These are phyloP conservation scores for Pterocles gutturalis DNA, from an alignment of 2,113 vertebrate species.

Conservation along the genomic window DNA sequence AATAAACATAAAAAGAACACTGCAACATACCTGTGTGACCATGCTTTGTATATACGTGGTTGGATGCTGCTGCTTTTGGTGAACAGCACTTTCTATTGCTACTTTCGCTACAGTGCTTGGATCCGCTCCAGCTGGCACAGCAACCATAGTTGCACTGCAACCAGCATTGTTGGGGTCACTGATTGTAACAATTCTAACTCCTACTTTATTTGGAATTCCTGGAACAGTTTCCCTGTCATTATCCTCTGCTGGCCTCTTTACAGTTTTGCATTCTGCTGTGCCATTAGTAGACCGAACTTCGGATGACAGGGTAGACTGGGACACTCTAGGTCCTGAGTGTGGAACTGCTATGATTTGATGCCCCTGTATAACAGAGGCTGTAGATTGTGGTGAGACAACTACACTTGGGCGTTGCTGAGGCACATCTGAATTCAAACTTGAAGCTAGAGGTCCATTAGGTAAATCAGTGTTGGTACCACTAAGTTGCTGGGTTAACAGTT, in stretches of 20 bases:
- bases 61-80: constrained; percentile 93
- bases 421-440: constrained; percentile 87
- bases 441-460: constrained; percentile 93
- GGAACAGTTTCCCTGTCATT: constrained; percentile 86
- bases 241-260: constrained; percentile 93
- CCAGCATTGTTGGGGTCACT: constrained; percentile 99
- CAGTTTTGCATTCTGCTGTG: constrained; percentile 87
- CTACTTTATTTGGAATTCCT: constrained; percentile 97
- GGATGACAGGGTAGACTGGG: constrained; percentile 79
- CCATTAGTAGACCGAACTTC: constrained; percentile 89
- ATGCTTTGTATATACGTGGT: constrained; percentile 84
- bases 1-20: constrained; percentile 20
- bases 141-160: constrained; percentile 97
- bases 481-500: constrained; percentile 81
- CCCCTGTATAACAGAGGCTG: constrained; percentile 85
- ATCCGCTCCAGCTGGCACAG: constrained; percentile 96
- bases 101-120: constrained; percentile 99
- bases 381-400: constrained; percentile 86
- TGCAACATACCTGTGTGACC: constrained; percentile 88
- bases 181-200: constrained; percentile 98
- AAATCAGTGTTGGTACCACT: constrained; percentile 86
- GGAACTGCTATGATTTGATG: constrained; percentile 84
- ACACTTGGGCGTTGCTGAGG: constrained; percentile 91
- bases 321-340: constrained; percentile 82
- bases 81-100: constrained; percentile 98